phyloP scores from a whole-genome alignment of 1,140 invertebrate genomes.

The Sesamia nonagrioides region DNA sequence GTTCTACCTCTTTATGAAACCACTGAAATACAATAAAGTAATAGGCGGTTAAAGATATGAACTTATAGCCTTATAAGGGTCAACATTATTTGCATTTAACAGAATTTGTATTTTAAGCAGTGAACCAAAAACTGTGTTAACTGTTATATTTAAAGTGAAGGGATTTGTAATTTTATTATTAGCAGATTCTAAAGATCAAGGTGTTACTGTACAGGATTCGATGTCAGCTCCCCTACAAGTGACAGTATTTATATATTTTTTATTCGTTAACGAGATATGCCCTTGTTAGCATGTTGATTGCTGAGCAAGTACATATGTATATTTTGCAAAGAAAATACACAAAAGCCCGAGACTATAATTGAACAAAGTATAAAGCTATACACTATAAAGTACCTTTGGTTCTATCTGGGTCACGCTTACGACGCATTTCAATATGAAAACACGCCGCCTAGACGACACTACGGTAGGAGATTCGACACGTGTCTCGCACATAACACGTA shows the following conservation, averaged over 20 bases:
- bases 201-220: conserved; percentile 1
- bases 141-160: neutral
- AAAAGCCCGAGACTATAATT: neutral
- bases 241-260: too few species aligned
- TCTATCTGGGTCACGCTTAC: conserved; percentile 44
- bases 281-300: neutral
- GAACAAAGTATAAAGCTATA: conserved; percentile 37
- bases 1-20: conserved; percentile 5
- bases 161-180: conserved; percentile 7
- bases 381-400: neutral
- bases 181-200: conserved; percentile 30
- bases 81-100: neutral
- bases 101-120: neutral
- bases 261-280: too few species aligned
- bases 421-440: conserved; percentile 40
- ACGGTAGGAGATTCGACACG: neutral
- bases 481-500: neutral
- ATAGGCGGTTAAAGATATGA: neutral
- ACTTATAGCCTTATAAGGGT: neutral
- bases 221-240: neutral
- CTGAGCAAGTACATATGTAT: neutral
- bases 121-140: neutral
- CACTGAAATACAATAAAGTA: conserved; percentile 3
- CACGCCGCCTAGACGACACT: conserved; percentile 1
- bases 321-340: neutral